Evolutionary conservation across 2,888 invertebrate species (phyloP).

Genomic region (Pyrrhia umbra): DNA sequence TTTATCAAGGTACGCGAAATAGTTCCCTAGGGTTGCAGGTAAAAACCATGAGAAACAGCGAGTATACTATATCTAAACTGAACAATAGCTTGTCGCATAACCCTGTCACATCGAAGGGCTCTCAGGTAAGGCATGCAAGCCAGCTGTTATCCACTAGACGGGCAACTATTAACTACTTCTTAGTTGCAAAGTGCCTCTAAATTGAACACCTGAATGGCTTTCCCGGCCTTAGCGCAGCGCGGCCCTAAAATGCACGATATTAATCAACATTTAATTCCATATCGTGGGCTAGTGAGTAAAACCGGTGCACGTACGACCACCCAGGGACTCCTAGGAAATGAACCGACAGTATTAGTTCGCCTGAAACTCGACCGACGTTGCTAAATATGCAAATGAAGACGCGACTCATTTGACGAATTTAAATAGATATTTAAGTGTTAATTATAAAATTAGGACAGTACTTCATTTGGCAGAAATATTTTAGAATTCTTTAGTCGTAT

Average conservation of each 20-base stretch:
- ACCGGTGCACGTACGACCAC: slow-evolving; percentile 76
- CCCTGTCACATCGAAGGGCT: slow-evolving; percentile 65
- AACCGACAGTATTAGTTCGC: slow-evolving; percentile 77
- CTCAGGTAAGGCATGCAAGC: slow-evolving; percentile 70
- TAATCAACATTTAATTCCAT: slow-evolving; percentile 89
- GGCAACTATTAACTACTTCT: slow-evolving; percentile 82
- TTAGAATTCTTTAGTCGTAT: slow-evolving; percentile 34
- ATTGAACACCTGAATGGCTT: slow-evolving; percentile 82
- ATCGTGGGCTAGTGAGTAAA: slow-evolving; percentile 74
- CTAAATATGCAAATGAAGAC: slow-evolving; percentile 87
- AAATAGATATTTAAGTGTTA: slow-evolving; percentile 87
- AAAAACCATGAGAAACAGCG: too few relatives aligned
- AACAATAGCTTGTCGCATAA: slow-evolving; percentile 60
- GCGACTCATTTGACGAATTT: slow-evolving; percentile 87
- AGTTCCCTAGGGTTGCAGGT: too few relatives aligned
- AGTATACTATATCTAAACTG: too few relatives aligned
- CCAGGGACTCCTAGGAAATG: slow-evolving; percentile 84
- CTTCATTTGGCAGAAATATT: slow-evolving; percentile 71
- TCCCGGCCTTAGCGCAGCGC: slow-evolving; percentile 65
- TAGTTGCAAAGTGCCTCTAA: slow-evolving; percentile 82
- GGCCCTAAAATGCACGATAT: slow-evolving; percentile 81
- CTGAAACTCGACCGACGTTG: slow-evolving; percentile 77
- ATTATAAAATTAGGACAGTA: slow-evolving; percentile 83
- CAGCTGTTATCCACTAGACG: slow-evolving; percentile 70
- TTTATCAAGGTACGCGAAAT: too few relatives aligned